A percentile compares a stretch with the other conserved stretches of the same genome.
Evolutionary conservation across 2,888 invertebrate species (phyloP).

Genomic region (Neria commutata): DNA sequence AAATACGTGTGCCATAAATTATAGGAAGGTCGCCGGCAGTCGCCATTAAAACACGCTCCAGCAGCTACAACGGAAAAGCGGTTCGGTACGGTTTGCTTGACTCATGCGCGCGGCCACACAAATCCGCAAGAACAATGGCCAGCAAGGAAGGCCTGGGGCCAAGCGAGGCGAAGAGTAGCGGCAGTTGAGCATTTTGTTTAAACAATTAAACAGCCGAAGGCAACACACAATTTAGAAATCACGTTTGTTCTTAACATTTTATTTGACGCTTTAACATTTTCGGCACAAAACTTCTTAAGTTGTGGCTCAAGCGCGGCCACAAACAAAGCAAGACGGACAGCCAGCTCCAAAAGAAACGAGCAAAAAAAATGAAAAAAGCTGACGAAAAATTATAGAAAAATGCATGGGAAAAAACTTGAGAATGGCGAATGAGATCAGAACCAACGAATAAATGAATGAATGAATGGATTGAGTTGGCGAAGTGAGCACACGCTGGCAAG

Average conservation of each 20-base stretch:
- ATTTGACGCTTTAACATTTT: neutral
- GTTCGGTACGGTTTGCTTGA: too few species aligned
- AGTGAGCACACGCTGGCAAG: too few species aligned
- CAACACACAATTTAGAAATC: neutral
- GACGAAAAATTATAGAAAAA: neutral
- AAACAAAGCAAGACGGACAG: neutral
- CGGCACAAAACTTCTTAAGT: neutral
- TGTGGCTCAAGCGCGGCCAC: neutral
- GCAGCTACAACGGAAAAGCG: too few species aligned
- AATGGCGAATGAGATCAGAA: neutral
- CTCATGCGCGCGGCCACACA: too few species aligned
- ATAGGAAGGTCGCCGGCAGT: neutral
- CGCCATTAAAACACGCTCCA: too few species aligned
- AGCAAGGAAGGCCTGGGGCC: too few species aligned
- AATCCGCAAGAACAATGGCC: too few species aligned
- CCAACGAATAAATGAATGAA: too few species aligned
- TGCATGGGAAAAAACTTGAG: neutral
- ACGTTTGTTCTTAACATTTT: neutral
- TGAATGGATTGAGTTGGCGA: neutral
- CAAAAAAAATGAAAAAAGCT: neutral
- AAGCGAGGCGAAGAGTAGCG: neutral
- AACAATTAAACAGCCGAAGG: neutral
- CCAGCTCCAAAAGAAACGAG: neutral
- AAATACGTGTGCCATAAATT: too few species aligned
- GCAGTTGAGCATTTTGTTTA: neutral